A percentile compares a stretch with the other conserved stretches of the same genome.
phyloP scores from a whole-genome alignment of 2,888 invertebrate genomes.

The Marronus borbonicus region DNA sequence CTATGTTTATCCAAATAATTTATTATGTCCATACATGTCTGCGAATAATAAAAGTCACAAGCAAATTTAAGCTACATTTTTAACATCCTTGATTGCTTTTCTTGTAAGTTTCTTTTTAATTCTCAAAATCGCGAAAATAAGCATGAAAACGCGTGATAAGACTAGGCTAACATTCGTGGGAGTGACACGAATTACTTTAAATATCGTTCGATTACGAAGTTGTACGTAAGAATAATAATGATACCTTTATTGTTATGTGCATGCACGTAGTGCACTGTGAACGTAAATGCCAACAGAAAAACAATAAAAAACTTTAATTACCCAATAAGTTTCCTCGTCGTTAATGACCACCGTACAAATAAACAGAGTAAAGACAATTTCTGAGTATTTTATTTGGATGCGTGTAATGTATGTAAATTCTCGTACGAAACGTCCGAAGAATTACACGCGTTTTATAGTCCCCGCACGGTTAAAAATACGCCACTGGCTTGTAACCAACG shows the following conservation, averaged over 20 bases:
- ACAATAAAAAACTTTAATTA: constrained; percentile 34
- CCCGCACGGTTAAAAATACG: constrained; percentile 42
- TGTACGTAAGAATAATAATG: neutral
- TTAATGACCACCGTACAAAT: constrained; percentile 41
- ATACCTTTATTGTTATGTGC: constrained; percentile 11
- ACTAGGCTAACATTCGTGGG: too few relatives aligned
- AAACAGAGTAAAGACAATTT: constrained; percentile 38
- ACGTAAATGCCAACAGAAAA: constrained; percentile 16
- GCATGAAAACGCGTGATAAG: too few relatives aligned
- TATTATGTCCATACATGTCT: too few relatives aligned
- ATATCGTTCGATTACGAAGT: neutral
- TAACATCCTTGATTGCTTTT: too few relatives aligned
- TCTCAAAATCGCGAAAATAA: too few relatives aligned
- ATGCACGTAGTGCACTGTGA: neutral
- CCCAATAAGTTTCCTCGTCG: constrained; percentile 37
- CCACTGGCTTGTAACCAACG: constrained; percentile 42
- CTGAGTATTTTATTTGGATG: constrained; percentile 42
- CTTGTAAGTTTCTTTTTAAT: too few relatives aligned
- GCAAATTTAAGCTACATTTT: too few relatives aligned
- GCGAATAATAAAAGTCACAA: too few relatives aligned
- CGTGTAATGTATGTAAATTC: constrained; percentile 44
- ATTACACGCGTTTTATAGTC: constrained; percentile 46
- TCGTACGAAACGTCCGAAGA: constrained; percentile 45
- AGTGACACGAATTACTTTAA: too few relatives aligned
- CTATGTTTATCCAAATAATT: too few relatives aligned